These are phyloP conservation scores for Merops nubicus DNA, from an alignment of 2,113 vertebrate genomes.

Conservation along the genomic window DNA sequence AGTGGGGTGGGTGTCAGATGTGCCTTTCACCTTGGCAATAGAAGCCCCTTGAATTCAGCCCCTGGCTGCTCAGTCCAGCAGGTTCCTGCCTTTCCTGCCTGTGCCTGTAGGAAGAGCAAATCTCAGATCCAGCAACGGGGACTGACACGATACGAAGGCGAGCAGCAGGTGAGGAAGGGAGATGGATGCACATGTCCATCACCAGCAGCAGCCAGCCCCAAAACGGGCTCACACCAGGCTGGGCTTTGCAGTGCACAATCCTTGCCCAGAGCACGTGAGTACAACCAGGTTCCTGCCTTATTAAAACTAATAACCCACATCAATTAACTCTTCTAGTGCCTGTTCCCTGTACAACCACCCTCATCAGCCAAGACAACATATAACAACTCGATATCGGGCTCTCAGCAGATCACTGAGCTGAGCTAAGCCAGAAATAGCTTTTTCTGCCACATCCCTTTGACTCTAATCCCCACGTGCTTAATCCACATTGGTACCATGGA, in stretches of 20 bases:
- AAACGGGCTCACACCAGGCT: not conserved
- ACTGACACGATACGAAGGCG: rapidly evolving
- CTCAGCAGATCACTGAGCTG: not conserved
- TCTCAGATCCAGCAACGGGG: not conserved
- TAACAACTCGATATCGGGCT: not conserved
- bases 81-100: not conserved
- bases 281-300: not conserved
- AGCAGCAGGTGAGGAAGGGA: not conserved
- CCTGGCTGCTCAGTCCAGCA: not conserved
- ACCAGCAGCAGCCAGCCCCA: not conserved
- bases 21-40: not conserved
- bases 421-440: not conserved
- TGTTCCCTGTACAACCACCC: not conserved
- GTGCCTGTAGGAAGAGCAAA: not conserved
- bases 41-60: not conserved
- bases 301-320: not conserved
- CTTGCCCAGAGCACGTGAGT: not conserved
- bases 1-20: too few species aligned
- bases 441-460: not conserved
- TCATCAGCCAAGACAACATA: not conserved
- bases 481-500: not conserved
- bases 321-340: not conserved
- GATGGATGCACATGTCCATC: not conserved
- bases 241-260: not conserved
- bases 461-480: not conserved